Evolutionary conservation across 2,888 invertebrate species (phyloP).

Genomic region (Pogonocherus hispidulus): DNA sequence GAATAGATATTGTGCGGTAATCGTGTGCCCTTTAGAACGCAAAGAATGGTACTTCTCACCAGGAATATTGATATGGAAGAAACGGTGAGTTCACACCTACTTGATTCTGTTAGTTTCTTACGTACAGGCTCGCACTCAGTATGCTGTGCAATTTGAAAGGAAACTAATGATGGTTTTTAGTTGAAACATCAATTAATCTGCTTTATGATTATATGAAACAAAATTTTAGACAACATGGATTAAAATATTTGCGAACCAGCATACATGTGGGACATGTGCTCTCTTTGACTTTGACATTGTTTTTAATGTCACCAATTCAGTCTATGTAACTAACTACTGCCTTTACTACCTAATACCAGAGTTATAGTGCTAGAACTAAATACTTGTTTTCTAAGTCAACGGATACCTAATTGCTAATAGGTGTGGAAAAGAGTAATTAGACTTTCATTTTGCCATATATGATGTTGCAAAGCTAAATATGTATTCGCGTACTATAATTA

Average conservation of each 20-base stretch:
- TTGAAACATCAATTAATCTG: too few relatives aligned
- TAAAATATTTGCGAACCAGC: not conserved
- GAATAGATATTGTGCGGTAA: slow-evolving; percentile 20
- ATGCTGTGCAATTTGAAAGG: not conserved
- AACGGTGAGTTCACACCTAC: slow-evolving; percentile 56
- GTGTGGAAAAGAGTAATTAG: not conserved
- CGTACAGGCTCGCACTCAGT: not conserved
- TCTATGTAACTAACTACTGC: too few relatives aligned
- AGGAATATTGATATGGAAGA: slow-evolving; percentile 60
- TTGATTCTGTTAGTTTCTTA: not conserved
- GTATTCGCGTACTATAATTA: not conserved
- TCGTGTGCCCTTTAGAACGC: slow-evolving; percentile 11
- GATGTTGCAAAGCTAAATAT: not conserved
- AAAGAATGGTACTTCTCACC: slow-evolving; percentile 60
- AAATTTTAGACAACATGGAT: too few relatives aligned
- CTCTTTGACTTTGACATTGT: not conserved
- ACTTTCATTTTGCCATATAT: not conserved
- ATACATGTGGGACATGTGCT: not conserved
- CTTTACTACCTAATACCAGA: not conserved
- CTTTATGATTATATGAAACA: too few relatives aligned
- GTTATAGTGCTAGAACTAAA: not conserved
- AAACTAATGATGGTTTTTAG: not conserved
- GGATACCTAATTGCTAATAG: not conserved
- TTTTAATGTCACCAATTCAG: not conserved
- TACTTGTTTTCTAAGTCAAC: not conserved